Base-by-base conservation (phyloP, 2,888 invertebrate species). In the Ormyrus nitidulus region DNA sequence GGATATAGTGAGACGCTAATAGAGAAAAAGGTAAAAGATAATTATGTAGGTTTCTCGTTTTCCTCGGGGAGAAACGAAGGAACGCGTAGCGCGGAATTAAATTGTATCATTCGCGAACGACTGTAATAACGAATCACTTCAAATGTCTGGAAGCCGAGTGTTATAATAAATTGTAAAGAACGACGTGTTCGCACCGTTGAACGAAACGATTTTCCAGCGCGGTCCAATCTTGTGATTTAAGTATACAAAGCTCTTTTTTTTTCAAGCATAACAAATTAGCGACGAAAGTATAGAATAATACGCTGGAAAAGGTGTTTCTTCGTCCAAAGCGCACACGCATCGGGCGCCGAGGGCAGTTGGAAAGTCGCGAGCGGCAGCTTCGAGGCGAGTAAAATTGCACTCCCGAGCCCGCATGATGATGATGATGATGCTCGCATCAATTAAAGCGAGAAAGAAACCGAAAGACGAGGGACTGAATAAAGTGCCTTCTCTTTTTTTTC, bases 401-500 rank as follows among this genome's bases (percentile, higher is more conserved):
- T 48, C 19, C 19, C 19, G 9, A 19, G 13, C 59, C 70, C 9
- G 11, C 11, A 44, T 19, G 34, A 61, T 1, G 19, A 44, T 19
- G 34, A 61, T 1, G 19, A 34, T 4, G 34, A 34, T 3, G 34
- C 34, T 34, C 34, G 34, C 34, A 4, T 34, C 34, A 34, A 34
- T 34, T 34, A 34, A 44, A 71, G 53, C 78, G 79, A 81, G 64
- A 82, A 78, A 34, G 34, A 34, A 34, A 34, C 34, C 34, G 34
- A 34, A 34, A 34, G 34, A 34, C 34, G 34, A 4, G 34, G 34
- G 34, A 34, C 34, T 34, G 34, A 34, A 34, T 2, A 2, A 34
- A 80, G 82, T 83, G 82, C 77, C 82, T 83, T 82, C 79, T 34
- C 61, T 62, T 61, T 82, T 80, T 66, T 62, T 61, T 13, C 59